These are phyloP conservation scores for Phyllostomus hastatus DNA, from an alignment of 2,113 vertebrate genomes.

Conservation along the genomic window DNA sequence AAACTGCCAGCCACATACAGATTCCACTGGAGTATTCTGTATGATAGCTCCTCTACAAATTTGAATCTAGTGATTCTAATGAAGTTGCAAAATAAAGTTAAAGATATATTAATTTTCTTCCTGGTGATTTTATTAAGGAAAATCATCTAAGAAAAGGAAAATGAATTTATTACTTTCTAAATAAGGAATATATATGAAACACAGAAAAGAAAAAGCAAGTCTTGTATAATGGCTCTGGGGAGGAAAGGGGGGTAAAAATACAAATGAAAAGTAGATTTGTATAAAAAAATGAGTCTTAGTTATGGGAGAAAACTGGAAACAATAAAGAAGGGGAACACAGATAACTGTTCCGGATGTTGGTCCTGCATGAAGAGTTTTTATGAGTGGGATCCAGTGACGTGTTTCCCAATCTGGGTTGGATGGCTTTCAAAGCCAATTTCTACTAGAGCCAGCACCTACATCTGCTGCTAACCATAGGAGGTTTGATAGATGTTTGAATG, in stretches of 20 bases:
- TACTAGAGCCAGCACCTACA: fast-evolving
- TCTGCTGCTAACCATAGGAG: not conserved
- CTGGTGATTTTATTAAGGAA: not conserved
- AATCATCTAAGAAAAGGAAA: not conserved
- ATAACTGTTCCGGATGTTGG: not conserved
- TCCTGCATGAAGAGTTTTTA: not conserved
- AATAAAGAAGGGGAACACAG: not conserved
- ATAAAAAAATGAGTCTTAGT: not conserved
- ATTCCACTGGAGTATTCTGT: not conserved
- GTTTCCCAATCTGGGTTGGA: not conserved
- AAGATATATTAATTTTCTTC: not conserved
- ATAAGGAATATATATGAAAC: not conserved
- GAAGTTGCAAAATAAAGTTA: not conserved
- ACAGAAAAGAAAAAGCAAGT: not conserved
- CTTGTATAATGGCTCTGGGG: not conserved
- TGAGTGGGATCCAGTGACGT: not conserved
- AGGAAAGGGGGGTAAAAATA: not conserved
- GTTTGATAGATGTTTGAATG: not conserved
- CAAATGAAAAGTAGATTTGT: not conserved
- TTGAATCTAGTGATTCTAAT: not conserved
- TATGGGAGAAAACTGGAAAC: not conserved
- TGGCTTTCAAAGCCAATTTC: not conserved
- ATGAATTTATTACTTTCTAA: not conserved
- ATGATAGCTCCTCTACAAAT: not conserved
- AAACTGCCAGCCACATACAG: not conserved